Conservation (phyloP, 2,797 vertebrate species). For the Oreortyx pictus region DNA sequence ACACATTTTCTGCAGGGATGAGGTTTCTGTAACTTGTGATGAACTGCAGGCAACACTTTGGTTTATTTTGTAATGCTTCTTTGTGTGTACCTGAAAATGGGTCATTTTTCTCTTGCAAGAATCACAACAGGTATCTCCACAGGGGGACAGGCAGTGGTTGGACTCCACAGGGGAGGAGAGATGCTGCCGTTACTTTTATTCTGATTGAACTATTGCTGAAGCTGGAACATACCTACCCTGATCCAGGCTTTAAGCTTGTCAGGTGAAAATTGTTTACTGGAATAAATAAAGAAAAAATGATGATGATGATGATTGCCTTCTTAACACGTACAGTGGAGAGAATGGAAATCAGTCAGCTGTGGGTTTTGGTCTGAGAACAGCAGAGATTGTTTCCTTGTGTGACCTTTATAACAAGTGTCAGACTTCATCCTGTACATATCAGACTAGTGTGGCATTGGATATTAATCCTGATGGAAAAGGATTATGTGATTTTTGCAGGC, state of each 20-base stretch:
- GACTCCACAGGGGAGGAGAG: conserved; percentile 4
- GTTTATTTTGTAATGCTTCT: conserved; percentile 70
- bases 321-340: neutral
- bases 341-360: conserved; percentile 14
- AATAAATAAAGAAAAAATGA: conserved; percentile 45
- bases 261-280: conserved; percentile 24
- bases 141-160: conserved; percentile 41
- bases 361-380: neutral
- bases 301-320: neutral
- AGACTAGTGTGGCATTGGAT: conserved; percentile 33
- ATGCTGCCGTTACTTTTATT: neutral
- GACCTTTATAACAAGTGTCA: conserved; percentile 55
- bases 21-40: conserved; percentile 66
- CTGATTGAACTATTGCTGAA: conserved; percentile 20
- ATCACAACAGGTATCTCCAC: conserved; percentile 71
- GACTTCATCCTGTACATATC: conserved; percentile 45
- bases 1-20: conserved; percentile 69
- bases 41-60: conserved; percentile 54
- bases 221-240: neutral
- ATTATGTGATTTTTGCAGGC: conserved; percentile 61
- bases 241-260: neutral
- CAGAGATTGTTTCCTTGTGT: neutral
- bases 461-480: conserved; percentile 70
- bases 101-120: conserved; percentile 73
- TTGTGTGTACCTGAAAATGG: conserved; percentile 73